Evolutionary conservation across 1,140 invertebrate genomes (phyloP), one percentile per base, ranked within the genome.

Genomic region (Venturia canescens): DNA sequence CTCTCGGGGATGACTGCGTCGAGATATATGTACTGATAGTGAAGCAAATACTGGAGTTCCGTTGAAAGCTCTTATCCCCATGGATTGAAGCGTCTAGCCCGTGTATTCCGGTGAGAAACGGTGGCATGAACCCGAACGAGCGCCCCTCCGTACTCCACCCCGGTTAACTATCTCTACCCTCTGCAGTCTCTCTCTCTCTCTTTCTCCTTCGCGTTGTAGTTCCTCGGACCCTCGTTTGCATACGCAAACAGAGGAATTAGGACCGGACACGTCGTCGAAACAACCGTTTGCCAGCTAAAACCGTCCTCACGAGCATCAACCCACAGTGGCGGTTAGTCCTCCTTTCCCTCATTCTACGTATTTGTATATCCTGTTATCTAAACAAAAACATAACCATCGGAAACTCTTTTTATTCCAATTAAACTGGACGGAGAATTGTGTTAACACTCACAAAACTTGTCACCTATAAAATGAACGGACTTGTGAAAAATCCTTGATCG

Each of bases 231-330:
- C 86, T 87, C 86, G 87, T 89, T 89, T 87, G 87, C 85, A 86
- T 88, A 88, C 84, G 81, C 87, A 89, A 89, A 89, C 86, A 86
- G 84, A 82, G 87, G 84, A 83, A 85, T 86, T 84, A 85, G 81
- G 81, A 77, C 29, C 77, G 78, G 71, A 84, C 80, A 83, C 81
- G 83, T 83, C 82, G 82, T 78, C 70, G 15, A 53, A 27, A 15
- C 38, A 80, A 69, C 79, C 71, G 16, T 60, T 44, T 26, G 48
- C 48, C 26, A 74, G 34, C 71, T 44, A 16, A 48, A 44, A 50
- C 31, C 21, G 21, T 79, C 50, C 38, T 63, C 77, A 76, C 34
- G 13, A 48, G 79, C 26, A 63, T 66, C 67, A 66, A 34, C 50
- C 16, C 5, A 44, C 50, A 38, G 38, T 44, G 27, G 50, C 26